Percentiles rank a stretch among this genome's conserved stretches.
These are phyloP conservation scores for Sebastes glaucus DNA, from an alignment of 2,797 vertebrate species.

Conservation along the genomic window DNA sequence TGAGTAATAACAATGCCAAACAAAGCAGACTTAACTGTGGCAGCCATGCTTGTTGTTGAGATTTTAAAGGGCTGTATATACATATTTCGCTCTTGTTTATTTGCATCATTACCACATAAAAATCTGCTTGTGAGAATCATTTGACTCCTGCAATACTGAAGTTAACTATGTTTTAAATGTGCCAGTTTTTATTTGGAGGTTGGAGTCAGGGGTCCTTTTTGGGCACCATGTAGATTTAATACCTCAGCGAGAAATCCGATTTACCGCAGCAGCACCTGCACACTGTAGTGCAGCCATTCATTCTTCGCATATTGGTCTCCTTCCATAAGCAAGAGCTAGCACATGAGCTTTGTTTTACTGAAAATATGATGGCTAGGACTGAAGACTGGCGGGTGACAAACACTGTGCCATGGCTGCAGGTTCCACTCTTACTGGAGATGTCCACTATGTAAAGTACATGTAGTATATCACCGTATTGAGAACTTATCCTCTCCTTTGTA, in stretches of 20 bases:
- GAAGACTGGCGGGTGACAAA: neutral
- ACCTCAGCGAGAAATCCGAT: conserved; percentile 10
- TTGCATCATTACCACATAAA: no score
- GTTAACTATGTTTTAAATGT: no score
- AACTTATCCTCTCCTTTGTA: neutral
- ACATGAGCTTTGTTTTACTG: neutral
- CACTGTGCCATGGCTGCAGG: neutral
- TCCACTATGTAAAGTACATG: neutral
- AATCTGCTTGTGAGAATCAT: no score
- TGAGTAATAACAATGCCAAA: neutral
- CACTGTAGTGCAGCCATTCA: neutral
- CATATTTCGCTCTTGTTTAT: neutral
- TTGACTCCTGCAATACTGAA: no score
- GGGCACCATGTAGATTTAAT: neutral
- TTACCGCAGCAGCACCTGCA: conserved; percentile 29
- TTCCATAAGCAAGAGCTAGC: neutral
- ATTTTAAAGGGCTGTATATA: neutral
- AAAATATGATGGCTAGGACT: neutral
- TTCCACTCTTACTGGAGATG: neutral
- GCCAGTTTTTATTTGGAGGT: no score
- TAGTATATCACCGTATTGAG: neutral
- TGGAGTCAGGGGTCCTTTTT: neutral
- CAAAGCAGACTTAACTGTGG: neutral
- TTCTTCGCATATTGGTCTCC: conserved; percentile 7
- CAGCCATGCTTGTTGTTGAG: neutral